Evolutionary conservation across 2,888 invertebrate species (phyloP).

Genomic region (Mimachlamys varia): DNA sequence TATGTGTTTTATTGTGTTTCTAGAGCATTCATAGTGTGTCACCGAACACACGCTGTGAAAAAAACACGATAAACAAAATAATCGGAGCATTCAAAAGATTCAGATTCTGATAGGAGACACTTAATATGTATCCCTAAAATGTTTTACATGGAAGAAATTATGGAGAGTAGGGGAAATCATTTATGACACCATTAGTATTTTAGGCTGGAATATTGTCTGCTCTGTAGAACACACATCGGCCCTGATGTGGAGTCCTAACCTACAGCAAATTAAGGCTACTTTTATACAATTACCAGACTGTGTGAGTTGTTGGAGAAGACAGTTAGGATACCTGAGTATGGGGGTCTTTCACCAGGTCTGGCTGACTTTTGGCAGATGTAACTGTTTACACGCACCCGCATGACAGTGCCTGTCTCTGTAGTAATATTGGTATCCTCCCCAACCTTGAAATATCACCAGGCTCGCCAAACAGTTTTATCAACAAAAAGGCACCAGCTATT

Average conservation of each 20-base stretch:
- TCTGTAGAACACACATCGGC: neutral
- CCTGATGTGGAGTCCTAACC: neutral
- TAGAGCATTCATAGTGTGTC: slow-evolving; percentile 1
- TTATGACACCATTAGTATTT: neutral
- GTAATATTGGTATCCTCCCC: neutral
- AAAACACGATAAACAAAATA: slow-evolving; percentile 18
- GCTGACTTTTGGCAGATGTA: neutral
- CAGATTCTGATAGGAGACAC: slow-evolving; percentile 1
- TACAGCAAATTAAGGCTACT: neutral
- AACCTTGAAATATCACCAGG: neutral
- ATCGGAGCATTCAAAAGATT: slow-evolving; percentile 9
- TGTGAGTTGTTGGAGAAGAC: too few relatives aligned
- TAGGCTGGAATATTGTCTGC: too few relatives aligned
- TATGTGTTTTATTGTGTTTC: neutral
- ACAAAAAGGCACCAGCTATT: slow-evolving; percentile 21
- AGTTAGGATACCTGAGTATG: neutral
- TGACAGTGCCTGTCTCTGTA: neutral
- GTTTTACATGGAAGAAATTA: neutral
- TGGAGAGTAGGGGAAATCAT: neutral
- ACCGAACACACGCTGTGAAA: slow-evolving; percentile 32
- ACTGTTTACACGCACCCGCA: neutral
- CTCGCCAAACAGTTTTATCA: slow-evolving; percentile 15
- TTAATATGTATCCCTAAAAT: neutral
- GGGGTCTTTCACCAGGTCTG: neutral
- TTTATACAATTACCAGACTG: too few relatives aligned